A percentile compares a stretch with the other conserved stretches of the same genome.
phyloP scores from a whole-genome alignment of 1,140 invertebrate genomes.

The Bombus confusus region DNA sequence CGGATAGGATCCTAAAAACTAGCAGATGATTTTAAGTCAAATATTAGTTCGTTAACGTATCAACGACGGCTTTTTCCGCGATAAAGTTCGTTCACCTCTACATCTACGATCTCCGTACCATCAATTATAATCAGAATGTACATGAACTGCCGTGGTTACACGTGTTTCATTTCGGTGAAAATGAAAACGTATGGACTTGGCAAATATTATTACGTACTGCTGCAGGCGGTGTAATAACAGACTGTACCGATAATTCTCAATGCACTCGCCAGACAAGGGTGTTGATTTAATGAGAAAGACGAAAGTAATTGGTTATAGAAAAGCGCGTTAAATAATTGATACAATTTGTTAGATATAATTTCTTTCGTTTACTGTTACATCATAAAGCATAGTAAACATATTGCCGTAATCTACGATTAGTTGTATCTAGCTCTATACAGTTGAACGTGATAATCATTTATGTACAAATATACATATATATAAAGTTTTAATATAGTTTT shows the following conservation, averaged over 20 bases:
- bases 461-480: too few relatives aligned
- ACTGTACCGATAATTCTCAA: constrained; percentile 21
- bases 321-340: constrained; percentile 9
- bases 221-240: not conserved
- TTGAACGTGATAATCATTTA: not conserved
- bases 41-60: constrained; percentile 45
- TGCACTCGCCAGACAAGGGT: not conserved
- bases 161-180: constrained; percentile 12
- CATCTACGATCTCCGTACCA: too few relatives aligned
- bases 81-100: not conserved
- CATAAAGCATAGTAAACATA: not conserved
- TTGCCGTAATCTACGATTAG: not conserved
- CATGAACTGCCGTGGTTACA: not conserved
- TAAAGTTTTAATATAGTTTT: too few relatives aligned
- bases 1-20: constrained; percentile 25
- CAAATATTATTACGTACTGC: not conserved
- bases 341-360: not conserved
- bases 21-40: constrained; percentile 20
- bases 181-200: constrained; percentile 3
- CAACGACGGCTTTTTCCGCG: constrained; percentile 10
- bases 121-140: not conserved
- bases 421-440: not conserved
- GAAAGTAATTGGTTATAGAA: not conserved
- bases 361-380: not conserved
- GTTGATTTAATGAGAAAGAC: not conserved